Percentiles rank a stretch among this genome's conserved stretches.
phyloP scores from a whole-genome alignment of 2,113 vertebrate genomes.

The Cricetomys ansorgei region DNA sequence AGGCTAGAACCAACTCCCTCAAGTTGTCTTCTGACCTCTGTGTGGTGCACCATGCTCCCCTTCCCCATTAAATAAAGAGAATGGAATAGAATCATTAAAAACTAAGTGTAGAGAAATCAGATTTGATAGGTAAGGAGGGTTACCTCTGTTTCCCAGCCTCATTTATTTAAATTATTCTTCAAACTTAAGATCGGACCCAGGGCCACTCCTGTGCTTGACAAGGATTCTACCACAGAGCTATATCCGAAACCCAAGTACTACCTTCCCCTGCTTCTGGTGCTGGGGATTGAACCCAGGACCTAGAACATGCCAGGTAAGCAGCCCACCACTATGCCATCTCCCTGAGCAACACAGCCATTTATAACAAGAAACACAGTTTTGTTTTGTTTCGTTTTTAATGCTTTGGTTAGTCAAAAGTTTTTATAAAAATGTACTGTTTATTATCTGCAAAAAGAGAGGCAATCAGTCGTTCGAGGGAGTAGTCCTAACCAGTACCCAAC shows the following conservation, averaged over 20 bases:
- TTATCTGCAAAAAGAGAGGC: not conserved
- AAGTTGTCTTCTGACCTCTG: not conserved
- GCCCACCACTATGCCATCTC: not conserved
- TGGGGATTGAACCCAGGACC: too few relatives aligned
- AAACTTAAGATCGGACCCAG: not conserved
- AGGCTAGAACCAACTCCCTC: not conserved
- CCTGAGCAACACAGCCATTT: not conserved
- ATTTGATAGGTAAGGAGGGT: not conserved
- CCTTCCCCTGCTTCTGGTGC: too few relatives aligned
- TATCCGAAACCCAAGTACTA: too few relatives aligned
- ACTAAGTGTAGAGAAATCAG: not conserved
- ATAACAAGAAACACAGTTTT: not conserved
- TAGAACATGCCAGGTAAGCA: not conserved
- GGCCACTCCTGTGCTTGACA: not conserved
- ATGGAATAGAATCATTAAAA: not conserved
- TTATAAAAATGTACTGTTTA: not conserved
- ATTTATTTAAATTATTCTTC: not conserved
- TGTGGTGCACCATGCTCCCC: accelerated
- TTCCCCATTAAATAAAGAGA: not conserved
- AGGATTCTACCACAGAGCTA: not conserved
- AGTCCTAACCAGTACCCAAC: not conserved
- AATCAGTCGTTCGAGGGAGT: not conserved
- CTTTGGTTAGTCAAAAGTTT: not conserved
- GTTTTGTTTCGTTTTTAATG: not conserved
- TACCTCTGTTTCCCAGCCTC: not conserved